Conservation (phyloP, 2,113 vertebrate genomes). For the Condylura cristata region DNA sequence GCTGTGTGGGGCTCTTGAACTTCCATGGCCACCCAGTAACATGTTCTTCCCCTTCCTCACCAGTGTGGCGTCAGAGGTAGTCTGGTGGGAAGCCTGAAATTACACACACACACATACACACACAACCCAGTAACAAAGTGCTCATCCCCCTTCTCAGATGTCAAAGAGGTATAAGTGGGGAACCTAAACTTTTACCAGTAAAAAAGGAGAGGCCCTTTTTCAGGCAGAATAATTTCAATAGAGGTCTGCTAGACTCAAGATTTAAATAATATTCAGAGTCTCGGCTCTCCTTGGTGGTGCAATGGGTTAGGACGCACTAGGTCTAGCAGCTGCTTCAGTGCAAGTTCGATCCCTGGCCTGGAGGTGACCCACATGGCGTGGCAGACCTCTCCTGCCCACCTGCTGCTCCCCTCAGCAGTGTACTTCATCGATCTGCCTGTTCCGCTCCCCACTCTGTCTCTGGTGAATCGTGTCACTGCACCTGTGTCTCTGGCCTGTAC, state of each 20-base stretch:
- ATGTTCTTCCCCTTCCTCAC: not conserved
- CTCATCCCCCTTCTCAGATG: not conserved
- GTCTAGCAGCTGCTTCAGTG: too few species aligned
- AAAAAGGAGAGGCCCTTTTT: slow-evolving; percentile 14
- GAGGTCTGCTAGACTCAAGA: not conserved
- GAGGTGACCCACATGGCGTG: too few species aligned
- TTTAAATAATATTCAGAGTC: not conserved
- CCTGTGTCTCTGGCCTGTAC: too few species aligned
- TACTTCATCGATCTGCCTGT: too few species aligned
- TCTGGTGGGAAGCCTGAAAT: not conserved
- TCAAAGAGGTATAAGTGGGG: not conserved
- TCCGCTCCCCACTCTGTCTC: too few species aligned
- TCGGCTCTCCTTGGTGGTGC: too few species aligned
- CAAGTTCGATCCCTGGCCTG: too few species aligned
- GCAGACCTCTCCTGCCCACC: too few species aligned
- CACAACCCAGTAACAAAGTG: not conserved
- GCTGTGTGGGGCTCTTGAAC: not conserved
- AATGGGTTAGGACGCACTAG: too few species aligned
- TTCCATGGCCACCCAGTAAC: not conserved
- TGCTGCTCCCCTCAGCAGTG: too few species aligned
- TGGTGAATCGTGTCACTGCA: too few species aligned
- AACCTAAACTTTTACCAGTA: not conserved
- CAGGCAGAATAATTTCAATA: not conserved
- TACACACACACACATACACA: not conserved
- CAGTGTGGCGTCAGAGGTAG: not conserved